Base-by-base conservation (phyloP, 2,797 vertebrate species). In the Allobates femoralis region DNA sequence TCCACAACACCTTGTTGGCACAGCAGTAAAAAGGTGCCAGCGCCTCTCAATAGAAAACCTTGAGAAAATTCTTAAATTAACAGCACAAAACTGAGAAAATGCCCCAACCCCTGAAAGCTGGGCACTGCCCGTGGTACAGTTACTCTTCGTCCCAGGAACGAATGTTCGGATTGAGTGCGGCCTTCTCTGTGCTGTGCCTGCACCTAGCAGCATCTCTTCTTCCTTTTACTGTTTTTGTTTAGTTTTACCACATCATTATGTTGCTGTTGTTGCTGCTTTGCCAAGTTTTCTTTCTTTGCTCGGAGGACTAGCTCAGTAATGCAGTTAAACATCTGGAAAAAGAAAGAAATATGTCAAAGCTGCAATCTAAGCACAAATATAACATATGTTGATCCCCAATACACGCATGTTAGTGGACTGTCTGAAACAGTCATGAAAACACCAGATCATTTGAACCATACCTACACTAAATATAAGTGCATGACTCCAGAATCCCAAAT, bases 171-270 rank as follows among this genome's bases (percentile, higher is more conserved):
- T 93, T 92, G 88, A 79, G 90, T 91, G 88, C 90, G 86, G 90
- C 90, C 91, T n/a, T 93, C 91, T 92, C 91, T 92, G 91, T 92
- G 90, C 88, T 88, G 85, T 89, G 89, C 88, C 88, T 90, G 92
- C 79, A 92, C 95, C 95, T 97, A 99, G 96, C 98, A 99, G 95
- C 98, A 99, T 92, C 97, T 94, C 92, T 98, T 99, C 97, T 98
- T 99, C 84, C 97, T 94, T 97, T 99, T 99, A 96, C 97, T 99
- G 94, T 97, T 99, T 95, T 97, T 97, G 90, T 93, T 96, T 93
- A 99, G 96, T 95, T 98, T 98, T 93, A 99, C 96, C 95, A 99
- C 98, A 23, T 99, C 98, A 16, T 98, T 98, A 95, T 98, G 97
- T 94, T 99, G 97, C 87, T 98, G 97, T 93, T 98, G 98, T 92